phyloP scores from a whole-genome alignment of 2,888 invertebrate genomes.

The Deilephila porcellus region DNA sequence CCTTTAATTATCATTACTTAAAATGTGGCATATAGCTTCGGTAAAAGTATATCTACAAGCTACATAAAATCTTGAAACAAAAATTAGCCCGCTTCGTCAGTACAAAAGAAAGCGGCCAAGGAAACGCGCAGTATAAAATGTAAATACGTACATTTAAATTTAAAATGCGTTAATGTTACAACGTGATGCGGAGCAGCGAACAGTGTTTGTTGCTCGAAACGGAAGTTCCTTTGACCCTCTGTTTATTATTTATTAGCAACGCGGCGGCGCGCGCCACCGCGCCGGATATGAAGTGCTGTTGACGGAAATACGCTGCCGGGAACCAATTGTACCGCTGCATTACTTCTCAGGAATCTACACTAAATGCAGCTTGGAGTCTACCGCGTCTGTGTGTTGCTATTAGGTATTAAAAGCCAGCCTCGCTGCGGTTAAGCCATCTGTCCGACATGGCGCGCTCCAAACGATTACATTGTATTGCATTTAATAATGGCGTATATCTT shows the following conservation, averaged over 20 bases:
- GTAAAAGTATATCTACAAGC: background rate
- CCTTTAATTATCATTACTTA: no score
- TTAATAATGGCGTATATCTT: background rate
- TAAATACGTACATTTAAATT: slow-evolving; percentile 21
- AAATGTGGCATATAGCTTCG: no score
- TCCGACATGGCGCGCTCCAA: background rate
- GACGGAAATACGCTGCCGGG: slow-evolving; percentile 77
- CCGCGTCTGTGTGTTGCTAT: background rate
- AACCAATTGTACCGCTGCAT: slow-evolving; percentile 50
- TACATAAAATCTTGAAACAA: background rate
- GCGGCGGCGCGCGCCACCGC: slow-evolving; percentile 61
- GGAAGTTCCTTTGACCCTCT: slow-evolving; percentile 81
- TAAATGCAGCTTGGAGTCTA: background rate
- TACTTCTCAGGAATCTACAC: background rate
- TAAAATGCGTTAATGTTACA: slow-evolving; percentile 9
- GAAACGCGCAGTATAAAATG: slow-evolving; percentile 10
- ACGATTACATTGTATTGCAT: background rate
- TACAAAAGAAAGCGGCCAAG: slow-evolving; percentile 8
- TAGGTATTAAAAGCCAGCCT: background rate
- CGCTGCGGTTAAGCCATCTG: slow-evolving; percentile 17
- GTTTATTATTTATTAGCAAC: slow-evolving; percentile 75
- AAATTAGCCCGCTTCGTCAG: background rate
- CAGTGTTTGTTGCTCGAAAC: slow-evolving; percentile 52
- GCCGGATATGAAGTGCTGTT: slow-evolving; percentile 69
- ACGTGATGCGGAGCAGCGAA: slow-evolving; percentile 44